Conservation (phyloP, 2,113 vertebrate genomes). For the Chloropsis hardwickii region DNA sequence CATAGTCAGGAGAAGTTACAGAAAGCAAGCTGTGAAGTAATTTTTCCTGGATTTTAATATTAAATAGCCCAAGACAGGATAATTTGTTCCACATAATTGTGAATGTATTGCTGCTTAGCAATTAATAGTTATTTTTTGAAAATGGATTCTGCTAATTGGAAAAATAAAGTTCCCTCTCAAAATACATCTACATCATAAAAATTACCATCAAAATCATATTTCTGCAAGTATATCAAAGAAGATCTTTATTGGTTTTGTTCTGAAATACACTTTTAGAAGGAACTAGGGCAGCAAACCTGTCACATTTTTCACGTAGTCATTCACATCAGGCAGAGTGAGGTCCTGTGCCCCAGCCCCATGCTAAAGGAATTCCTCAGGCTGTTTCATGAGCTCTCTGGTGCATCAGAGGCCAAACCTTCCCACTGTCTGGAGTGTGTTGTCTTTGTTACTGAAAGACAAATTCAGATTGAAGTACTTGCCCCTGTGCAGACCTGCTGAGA, state of each 20-base stretch:
- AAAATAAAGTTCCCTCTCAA: neutral
- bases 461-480: neutral
- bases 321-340: neutral
- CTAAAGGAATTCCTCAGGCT: neutral
- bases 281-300: neutral
- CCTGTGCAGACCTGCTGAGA: neutral
- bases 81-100: neutral
- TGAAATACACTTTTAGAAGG: neutral
- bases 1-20: neutral
- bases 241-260: neutral
- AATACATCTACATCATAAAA: neutral
- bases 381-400: neutral
- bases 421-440: rapidly evolving
- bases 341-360: neutral
- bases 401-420: neutral
- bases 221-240: neutral
- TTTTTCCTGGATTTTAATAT: neutral
- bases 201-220: neutral
- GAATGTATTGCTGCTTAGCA: neutral
- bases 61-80: neutral
- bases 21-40: neutral
- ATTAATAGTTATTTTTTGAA: neutral
- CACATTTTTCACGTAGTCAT: rapidly evolving
- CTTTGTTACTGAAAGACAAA: neutral
- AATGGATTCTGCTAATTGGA: neutral